Percentiles rank a stretch among this genome's conserved stretches.
phyloP scores from a whole-genome alignment of 2,888 invertebrate species.

The Ashinkailepas kermadecensis region DNA sequence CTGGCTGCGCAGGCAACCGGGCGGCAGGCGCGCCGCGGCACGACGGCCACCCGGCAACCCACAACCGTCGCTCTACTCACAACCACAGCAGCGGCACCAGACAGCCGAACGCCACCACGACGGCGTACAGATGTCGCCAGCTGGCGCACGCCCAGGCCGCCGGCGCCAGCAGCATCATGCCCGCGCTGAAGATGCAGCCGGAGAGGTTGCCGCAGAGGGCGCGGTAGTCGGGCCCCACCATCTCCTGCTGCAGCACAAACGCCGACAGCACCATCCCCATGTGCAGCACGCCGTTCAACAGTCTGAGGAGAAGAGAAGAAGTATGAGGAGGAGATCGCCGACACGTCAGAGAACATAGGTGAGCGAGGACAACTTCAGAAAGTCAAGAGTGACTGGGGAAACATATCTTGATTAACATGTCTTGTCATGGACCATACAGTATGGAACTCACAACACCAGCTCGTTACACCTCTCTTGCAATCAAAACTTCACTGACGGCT shows the following conservation, averaged over 20 bases:
- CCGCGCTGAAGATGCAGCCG: constrained; percentile 1
- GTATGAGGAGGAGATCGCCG: too few species aligned
- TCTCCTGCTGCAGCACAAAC: constrained; percentile 17
- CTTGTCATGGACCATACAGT: too few species aligned
- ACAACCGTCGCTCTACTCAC: background rate
- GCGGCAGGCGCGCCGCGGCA: too few species aligned
- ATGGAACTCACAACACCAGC: too few species aligned
- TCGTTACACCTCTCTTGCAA: too few species aligned
- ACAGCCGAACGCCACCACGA: background rate
- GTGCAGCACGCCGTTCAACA: constrained; percentile 18
- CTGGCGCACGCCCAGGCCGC: background rate
- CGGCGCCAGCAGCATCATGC: constrained; percentile 1
- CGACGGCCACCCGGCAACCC: too few species aligned
- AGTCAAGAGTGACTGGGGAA: too few species aligned
- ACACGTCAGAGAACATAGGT: too few species aligned
- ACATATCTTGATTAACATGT: too few species aligned
- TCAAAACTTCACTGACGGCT: too few species aligned
- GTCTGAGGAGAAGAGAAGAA: background rate
- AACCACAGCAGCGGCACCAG: background rate
- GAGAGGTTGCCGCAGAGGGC: background rate
- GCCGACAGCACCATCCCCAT: constrained; percentile 6
- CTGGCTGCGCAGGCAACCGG: too few species aligned
- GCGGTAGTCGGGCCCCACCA: constrained; percentile 11
- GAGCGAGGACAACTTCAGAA: too few species aligned
- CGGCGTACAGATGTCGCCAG: background rate